A percentile compares a stretch with the other conserved stretches of the same genome.
Evolutionary conservation across 2,888 invertebrate species (phyloP).

Genomic region (Torymus auratus): DNA sequence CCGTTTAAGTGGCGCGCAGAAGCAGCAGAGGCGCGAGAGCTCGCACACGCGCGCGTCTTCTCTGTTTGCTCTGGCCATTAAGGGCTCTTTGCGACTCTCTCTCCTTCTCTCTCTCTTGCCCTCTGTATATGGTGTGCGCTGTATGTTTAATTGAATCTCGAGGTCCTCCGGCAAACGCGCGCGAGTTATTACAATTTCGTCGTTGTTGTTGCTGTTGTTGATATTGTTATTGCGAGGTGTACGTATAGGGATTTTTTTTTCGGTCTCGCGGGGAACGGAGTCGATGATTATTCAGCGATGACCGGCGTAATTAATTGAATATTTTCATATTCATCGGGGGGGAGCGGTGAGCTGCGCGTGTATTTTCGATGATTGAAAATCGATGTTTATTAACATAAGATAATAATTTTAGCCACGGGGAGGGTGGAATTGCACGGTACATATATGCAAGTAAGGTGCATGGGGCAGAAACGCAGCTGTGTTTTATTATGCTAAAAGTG

Average conservation of each 20-base stretch:
- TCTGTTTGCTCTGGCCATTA: constrained; percentile 31
- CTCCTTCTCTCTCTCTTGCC: too few relatives aligned
- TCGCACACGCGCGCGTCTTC: constrained; percentile 30
- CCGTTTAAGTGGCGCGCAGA: constrained; percentile 34
- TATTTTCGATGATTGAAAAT: background rate
- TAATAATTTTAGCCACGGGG: background rate
- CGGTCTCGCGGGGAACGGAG: constrained; percentile 9
- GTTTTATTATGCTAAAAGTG: too few relatives aligned
- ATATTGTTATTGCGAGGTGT: background rate
- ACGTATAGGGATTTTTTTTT: constrained; percentile 16
- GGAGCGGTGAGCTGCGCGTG: background rate
- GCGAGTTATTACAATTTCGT: constrained; percentile 53
- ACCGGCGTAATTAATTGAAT: constrained; percentile 24
- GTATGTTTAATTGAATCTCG: constrained; percentile 59
- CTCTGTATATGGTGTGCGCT: background rate
- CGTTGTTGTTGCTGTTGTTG: constrained; percentile 22
- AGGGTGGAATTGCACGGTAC: too few relatives aligned
- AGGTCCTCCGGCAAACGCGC: constrained; percentile 30
- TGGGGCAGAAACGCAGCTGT: too few relatives aligned
- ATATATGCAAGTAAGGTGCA: too few relatives aligned
- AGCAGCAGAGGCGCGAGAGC: background rate
- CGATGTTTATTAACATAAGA: too few relatives aligned
- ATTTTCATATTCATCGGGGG: constrained; percentile 1
- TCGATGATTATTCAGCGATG: too few relatives aligned
- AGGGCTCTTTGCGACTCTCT: constrained; percentile 48